Evolutionary conservation across 2,113 vertebrate genomes (phyloP).

Genomic region (Cebus imitator): DNA sequence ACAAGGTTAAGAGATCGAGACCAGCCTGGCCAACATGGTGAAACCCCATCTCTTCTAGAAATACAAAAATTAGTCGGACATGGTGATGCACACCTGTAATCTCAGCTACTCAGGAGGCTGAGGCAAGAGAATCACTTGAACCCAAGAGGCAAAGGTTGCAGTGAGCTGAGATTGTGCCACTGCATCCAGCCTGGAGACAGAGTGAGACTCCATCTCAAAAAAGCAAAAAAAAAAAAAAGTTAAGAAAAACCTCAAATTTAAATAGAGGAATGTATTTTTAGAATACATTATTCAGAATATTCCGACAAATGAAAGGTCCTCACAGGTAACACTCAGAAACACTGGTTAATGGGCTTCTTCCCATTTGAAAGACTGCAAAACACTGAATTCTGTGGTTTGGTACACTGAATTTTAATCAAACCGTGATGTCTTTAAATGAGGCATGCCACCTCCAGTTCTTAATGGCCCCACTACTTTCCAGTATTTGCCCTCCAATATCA

Average conservation of each 20-base stretch:
- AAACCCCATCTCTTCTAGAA: no score
- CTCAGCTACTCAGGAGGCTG: no score
- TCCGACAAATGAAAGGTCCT: not conserved
- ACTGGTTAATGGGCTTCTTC: not conserved
- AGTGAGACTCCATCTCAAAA: no score
- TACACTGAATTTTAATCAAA: not conserved
- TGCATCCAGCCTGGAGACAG: no score
- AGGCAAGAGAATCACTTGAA: no score
- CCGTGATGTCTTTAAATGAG: rapidly evolving
- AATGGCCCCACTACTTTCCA: not conserved
- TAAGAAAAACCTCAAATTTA: not conserved
- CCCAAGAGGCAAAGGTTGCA: no score
- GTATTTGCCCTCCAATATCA: not conserved
- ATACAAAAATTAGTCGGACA: no score
- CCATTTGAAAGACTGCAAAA: not conserved
- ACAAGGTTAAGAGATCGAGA: no score
- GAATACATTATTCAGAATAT: not conserved
- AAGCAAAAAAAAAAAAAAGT: not conserved
- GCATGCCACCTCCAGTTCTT: rapidly evolving
- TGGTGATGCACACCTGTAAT: no score
- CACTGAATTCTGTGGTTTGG: not conserved
- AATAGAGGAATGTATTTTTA: not conserved
- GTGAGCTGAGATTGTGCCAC: no score
- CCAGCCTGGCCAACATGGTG: no score
- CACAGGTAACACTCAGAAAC: not conserved